Evolutionary conservation across 1,140 invertebrate species (phyloP).

Genomic region (Archivesica marissinica): DNA sequence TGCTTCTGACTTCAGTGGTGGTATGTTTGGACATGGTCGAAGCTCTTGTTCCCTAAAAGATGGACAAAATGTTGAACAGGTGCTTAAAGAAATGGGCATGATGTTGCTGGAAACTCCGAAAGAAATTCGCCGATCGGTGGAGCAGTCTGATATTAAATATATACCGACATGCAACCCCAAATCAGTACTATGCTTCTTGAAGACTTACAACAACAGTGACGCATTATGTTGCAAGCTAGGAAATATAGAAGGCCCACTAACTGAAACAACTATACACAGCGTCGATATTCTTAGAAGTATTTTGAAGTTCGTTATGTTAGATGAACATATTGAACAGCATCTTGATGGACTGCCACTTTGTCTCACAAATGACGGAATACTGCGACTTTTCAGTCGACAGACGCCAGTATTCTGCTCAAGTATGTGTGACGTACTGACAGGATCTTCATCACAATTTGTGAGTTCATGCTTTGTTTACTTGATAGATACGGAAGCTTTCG

Average conservation of each 20-base stretch:
- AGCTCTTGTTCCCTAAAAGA: neutral
- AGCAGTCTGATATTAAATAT: conserved; percentile 12
- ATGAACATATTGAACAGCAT: neutral
- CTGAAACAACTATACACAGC: conserved; percentile 22
- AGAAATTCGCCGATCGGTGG: conserved; percentile 10
- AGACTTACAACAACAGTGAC: neutral
- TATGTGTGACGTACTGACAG: neutral
- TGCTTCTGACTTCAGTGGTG: neutral
- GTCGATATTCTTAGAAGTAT: neutral
- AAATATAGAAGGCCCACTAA: neutral
- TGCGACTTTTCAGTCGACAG: neutral
- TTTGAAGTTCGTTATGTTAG: neutral
- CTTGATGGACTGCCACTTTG: conserved; percentile 5
- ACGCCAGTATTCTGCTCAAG: neutral
- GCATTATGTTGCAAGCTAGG: conserved; percentile 31
- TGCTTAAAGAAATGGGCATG: conserved; percentile 37
- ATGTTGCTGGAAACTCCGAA: conserved; percentile 54
- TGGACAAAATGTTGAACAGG: neutral
- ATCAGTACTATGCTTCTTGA: conserved; percentile 44
- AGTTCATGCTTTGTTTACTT: neutral
- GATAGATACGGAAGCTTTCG: neutral
- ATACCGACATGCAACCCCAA: conserved; percentile 16
- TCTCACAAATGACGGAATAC: conserved; percentile 21
- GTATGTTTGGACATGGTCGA: neutral
- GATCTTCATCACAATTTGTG: neutral